Conservation (phyloP, 2,797 vertebrate genomes). For the Urocyon cinereoargenteus region DNA sequence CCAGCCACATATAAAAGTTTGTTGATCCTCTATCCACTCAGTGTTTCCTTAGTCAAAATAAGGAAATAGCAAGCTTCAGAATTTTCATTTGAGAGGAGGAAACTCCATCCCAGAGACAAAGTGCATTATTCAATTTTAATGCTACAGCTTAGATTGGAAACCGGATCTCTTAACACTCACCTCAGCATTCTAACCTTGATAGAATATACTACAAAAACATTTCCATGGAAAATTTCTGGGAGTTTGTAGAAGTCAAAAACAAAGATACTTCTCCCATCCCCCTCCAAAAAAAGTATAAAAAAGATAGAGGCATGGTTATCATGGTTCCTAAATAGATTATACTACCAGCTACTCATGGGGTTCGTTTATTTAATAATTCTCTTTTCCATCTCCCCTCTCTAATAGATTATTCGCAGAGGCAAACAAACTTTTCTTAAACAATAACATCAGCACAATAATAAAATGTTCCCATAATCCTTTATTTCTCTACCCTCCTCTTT, state of each 20-base stretch:
- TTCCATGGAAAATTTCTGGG: background rate
- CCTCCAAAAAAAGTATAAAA: background rate
- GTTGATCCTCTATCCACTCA: background rate
- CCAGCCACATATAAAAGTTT: background rate
- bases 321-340: background rate
- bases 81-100: background rate
- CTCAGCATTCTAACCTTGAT: background rate
- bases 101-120: background rate
- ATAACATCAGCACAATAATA: background rate
- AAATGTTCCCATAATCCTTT: background rate
- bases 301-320: background rate
- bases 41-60: background rate
- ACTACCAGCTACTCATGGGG: background rate
- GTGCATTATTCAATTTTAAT: background rate
- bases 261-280: background rate
- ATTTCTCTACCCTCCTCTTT: background rate
- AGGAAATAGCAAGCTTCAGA: background rate
- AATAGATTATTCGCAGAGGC: background rate
- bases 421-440: background rate
- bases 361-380: slow-evolving; percentile 16
- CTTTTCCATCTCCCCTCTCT: background rate
- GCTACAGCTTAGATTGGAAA: background rate
- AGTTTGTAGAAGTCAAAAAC: background rate
- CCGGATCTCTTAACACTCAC: background rate
- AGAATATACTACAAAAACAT: background rate